Percentiles rank a stretch among this genome's conserved stretches.
phyloP scores from a whole-genome alignment of 2,888 invertebrate genomes.

The Callimorpha dominula region DNA sequence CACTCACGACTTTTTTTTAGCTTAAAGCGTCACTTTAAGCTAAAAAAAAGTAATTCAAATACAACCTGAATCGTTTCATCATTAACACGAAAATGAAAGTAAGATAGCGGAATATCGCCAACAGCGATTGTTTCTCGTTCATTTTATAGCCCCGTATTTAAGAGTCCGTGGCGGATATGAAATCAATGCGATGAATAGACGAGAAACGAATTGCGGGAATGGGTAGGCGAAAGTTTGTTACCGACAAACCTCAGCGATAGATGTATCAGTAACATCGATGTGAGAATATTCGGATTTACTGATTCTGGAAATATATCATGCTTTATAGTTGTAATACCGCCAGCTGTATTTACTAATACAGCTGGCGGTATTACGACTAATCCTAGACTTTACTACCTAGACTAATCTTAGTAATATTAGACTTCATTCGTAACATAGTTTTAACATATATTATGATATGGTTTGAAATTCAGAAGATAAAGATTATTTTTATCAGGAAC shows the following conservation, averaged over 20 bases:
- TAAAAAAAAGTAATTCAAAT: too few relatives aligned
- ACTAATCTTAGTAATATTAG: background rate
- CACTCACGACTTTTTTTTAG: too few relatives aligned
- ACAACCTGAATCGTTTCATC: too few relatives aligned
- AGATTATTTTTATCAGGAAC: background rate
- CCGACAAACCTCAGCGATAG: constrained; percentile 61
- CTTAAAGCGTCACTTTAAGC: too few relatives aligned
- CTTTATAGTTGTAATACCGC: too few relatives aligned
- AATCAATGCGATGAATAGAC: constrained; percentile 84
- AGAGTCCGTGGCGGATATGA: constrained; percentile 70
- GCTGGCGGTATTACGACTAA: too few relatives aligned
- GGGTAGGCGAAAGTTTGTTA: constrained; percentile 72
- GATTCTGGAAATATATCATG: background rate
- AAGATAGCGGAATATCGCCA: background rate
- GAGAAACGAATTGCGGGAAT: constrained; percentile 79
- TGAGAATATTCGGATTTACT: constrained; percentile 26
- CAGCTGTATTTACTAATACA: too few relatives aligned
- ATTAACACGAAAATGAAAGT: background rate
- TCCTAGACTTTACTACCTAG: too few relatives aligned
- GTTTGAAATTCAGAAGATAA: too few relatives aligned
- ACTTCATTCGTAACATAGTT: background rate
- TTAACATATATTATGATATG: background rate
- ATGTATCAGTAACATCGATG: constrained; percentile 48
- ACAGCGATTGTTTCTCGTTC: constrained; percentile 20
- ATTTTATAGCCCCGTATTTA: constrained; percentile 58